Evolutionary conservation across 2,888 invertebrate species (phyloP), one percentile per base, ranked within the genome.

Genomic region (Xylophagus ater): DNA sequence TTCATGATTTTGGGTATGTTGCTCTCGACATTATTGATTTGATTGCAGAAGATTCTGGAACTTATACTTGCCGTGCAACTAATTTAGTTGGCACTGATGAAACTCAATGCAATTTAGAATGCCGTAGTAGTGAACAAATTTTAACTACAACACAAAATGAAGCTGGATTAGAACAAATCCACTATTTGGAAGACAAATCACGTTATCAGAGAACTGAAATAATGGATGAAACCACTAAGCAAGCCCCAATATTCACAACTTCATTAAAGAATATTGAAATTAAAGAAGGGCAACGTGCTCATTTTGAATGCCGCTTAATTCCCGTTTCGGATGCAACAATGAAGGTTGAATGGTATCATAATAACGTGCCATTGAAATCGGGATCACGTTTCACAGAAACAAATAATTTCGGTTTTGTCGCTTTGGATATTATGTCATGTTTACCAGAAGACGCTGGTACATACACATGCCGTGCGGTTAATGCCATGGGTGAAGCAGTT

Each of bases 1-100:
- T 93, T 59, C 93, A 94, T 60, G 97, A 98, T 65, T 97, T 98
- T 65, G 97, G 97, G 26, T 97, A 94, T 59, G 97, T 97, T 15
- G 94, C 96, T 12, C 71, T 99, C 46, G 97, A 97, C 57, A 89
- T 98, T 47, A 80, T 94, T 49, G 94, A 94, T 59, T 71, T 93
- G 39, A 94, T 94, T 58, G 88, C 93, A 38, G 96, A 97, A 70
- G 97, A 98, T 65, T 81, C 85, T 1, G 94, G 89, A 33, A 75
- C 81, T 15, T 98, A 97, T 63, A 94, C 93, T 4, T 92, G 94
- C 58, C 74, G 89, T 43, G 93, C 96, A 14, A 82, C 84, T 2
- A 98, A 96, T 58, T 69, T 84, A 19, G 76, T 87, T 18, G 98
- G 98, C 32, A 76, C 77, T 44, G 93, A 89, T 58, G 90, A 90